phyloP scores from a whole-genome alignment of 2,113 vertebrate genomes.

The Zootoca vivipara region DNA sequence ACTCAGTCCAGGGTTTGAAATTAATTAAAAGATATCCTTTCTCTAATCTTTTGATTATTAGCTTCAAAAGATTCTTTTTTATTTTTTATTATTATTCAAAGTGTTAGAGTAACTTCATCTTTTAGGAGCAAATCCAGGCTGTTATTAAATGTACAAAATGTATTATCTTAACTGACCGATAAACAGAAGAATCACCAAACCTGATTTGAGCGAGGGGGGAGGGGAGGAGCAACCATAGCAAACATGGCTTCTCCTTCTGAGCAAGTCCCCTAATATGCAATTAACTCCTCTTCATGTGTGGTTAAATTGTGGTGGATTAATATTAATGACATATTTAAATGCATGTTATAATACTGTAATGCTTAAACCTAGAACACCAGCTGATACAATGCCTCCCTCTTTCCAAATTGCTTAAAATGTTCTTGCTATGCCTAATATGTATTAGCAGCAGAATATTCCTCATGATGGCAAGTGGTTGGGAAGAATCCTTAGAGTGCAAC shows the following conservation, averaged over 20 bases:
- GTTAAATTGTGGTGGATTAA: constrained; percentile 33
- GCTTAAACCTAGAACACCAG: neutral
- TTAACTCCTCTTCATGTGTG: constrained; percentile 16
- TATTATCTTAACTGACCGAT: constrained; percentile 44
- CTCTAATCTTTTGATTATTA: constrained; percentile 84
- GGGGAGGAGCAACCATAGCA: neutral
- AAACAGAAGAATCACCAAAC: constrained; percentile 11
- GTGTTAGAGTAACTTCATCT: constrained; percentile 73
- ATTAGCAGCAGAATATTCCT: neutral
- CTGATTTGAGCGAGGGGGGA: neutral
- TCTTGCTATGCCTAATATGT: neutral
- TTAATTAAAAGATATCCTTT: constrained; percentile 85
- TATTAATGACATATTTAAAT: constrained; percentile 33
- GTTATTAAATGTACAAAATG: constrained; percentile 59
- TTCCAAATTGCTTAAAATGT: neutral
- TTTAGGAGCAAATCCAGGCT: constrained; percentile 66
- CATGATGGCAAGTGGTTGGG: neutral
- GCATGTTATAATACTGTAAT: constrained; percentile 19
- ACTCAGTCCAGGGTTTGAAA: constrained; percentile 78
- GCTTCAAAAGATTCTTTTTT: constrained; percentile 73
- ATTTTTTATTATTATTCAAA: constrained; percentile 48
- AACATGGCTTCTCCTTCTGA: constrained; percentile 19
- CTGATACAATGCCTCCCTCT: neutral
- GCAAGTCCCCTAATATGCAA: neutral
- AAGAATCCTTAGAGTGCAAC: neutral